These are phyloP conservation scores for Willisornis vidua DNA, from an alignment of 2,113 vertebrate genomes.

Conservation along the genomic window DNA sequence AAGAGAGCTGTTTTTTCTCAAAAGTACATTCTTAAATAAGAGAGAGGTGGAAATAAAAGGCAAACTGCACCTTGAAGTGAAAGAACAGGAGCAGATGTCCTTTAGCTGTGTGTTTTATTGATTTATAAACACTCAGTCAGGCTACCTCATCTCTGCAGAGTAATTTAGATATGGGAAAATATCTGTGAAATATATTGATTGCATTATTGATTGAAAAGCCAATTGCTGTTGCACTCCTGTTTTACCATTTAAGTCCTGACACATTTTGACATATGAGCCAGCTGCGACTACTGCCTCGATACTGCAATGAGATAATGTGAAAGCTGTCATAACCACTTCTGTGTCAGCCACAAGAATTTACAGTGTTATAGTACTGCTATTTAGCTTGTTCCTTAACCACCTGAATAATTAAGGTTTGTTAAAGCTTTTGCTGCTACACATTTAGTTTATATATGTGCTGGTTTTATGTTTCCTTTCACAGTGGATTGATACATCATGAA, in stretches of 20 bases:
- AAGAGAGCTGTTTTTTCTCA: slow-evolving; percentile 58
- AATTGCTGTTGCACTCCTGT: slow-evolving; percentile 87
- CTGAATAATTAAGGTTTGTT: slow-evolving; percentile 80
- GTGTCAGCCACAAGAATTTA: slow-evolving; percentile 77
- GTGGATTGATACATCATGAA: slow-evolving; percentile 50
- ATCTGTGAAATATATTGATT: slow-evolving; percentile 91
- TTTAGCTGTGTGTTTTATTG: slow-evolving; percentile 82
- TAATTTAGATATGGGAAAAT: slow-evolving; percentile 90
- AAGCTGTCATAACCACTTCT: slow-evolving; percentile 80
- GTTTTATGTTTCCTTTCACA: slow-evolving; percentile 45
- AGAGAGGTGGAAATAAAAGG: slow-evolving; percentile 73
- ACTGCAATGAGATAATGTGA: slow-evolving; percentile 82
- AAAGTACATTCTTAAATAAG: slow-evolving; percentile 76
- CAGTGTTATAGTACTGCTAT: slow-evolving; percentile 59
- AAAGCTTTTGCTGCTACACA: slow-evolving; percentile 50
- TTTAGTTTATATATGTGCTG: slow-evolving; percentile 38
- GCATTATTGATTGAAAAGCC: slow-evolving; percentile 88
- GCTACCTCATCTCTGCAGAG: slow-evolving; percentile 84
- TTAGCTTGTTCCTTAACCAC: slow-evolving; percentile 76
- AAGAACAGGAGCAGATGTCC: slow-evolving; percentile 81
- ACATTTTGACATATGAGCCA: slow-evolving; percentile 87
- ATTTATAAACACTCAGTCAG: slow-evolving; percentile 83
- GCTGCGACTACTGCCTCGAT: slow-evolving; percentile 79
- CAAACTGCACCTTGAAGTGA: slow-evolving; percentile 75
- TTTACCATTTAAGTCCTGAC: slow-evolving; percentile 87